Evolutionary conservation across 2,888 invertebrate genomes (phyloP), one percentile per base, ranked within the genome.

Genomic region (Sinotaia quadrata): DNA sequence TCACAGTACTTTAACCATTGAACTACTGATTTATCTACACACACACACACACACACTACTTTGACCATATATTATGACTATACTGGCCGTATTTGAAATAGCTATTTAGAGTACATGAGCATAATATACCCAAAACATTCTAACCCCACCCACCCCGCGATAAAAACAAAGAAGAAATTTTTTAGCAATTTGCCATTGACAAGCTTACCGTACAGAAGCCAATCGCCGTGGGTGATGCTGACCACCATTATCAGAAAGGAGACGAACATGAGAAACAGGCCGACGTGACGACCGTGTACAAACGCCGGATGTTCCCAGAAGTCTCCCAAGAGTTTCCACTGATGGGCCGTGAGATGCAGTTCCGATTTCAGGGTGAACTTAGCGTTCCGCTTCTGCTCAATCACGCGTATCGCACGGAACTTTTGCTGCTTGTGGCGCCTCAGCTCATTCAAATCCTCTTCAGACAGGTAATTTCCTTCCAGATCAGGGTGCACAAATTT

Each of bases 241-340:
- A 81, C 68, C n/a, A 83, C 65, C 65, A 80, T 70, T n/a, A 84
- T 80, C n/a, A 84, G 56, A 57, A 83, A 71, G 65, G 83, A 79
- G 68, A 84, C 73, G 58, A 84, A 69, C 41, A 84, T 78, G 71
- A 84, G 74, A 65, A 83, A 69, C 31, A 84, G 75, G 1, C 84
- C 84, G 24, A 81, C 70, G 65, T 81, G 81, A 37, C 87, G 79
- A 37, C 80, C 73, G 57, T 82, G 77, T 15, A 82, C 76, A 73
- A 87, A 87, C 34, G 82, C 68, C 2, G 78, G 74, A 68, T 86
- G 86, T 56, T 86, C 84, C 87, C 87, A 87, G 75, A 84, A 87
- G 44, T 81, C 82, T 12, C 79, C 68, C 5, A 87, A 74, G 33
- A 80, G 74, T 56, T 83, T 81, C 82, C 85, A 82, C 69, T 87